These are phyloP conservation scores for Nymphalis urticae DNA, from an alignment of 2,888 invertebrate genomes.

Conservation along the genomic window DNA sequence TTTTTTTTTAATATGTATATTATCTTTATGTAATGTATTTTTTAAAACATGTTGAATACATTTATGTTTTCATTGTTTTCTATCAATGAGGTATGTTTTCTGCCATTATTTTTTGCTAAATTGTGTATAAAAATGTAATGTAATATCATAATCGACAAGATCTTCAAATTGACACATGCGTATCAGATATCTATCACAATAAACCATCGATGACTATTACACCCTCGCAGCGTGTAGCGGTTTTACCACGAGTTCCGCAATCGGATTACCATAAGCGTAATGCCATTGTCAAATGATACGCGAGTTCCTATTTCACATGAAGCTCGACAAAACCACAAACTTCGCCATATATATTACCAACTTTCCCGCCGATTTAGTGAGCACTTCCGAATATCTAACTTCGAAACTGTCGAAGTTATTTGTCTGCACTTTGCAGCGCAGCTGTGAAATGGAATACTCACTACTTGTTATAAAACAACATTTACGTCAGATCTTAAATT, in stretches of 20 bases:
- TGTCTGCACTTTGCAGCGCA: conserved; percentile 10
- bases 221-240: background rate
- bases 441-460: background rate
- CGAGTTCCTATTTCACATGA: conserved; percentile 17
- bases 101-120: no score
- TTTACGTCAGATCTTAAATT: background rate
- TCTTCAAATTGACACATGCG: no score
- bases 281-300: conserved; percentile 11
- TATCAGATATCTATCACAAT: no score
- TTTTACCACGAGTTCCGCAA: background rate
- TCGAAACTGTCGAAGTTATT: conserved; percentile 9
- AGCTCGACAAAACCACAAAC: conserved; percentile 23
- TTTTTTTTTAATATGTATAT: no score
- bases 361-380: conserved; percentile 9
- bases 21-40: no score
- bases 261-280: conserved; percentile 17
- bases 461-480: background rate
- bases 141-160: no score
- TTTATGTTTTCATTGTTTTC: no score
- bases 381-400: conserved; percentile 11
- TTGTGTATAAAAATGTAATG: no score
- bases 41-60: no score
- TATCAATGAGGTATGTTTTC: no score
- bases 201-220: no score
- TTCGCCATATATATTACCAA: conserved; percentile 24